Percentiles rank a stretch among this genome's conserved stretches.
These are phyloP conservation scores for Lysandra coridon DNA, from an alignment of 2,888 invertebrate species.

Conservation along the genomic window DNA sequence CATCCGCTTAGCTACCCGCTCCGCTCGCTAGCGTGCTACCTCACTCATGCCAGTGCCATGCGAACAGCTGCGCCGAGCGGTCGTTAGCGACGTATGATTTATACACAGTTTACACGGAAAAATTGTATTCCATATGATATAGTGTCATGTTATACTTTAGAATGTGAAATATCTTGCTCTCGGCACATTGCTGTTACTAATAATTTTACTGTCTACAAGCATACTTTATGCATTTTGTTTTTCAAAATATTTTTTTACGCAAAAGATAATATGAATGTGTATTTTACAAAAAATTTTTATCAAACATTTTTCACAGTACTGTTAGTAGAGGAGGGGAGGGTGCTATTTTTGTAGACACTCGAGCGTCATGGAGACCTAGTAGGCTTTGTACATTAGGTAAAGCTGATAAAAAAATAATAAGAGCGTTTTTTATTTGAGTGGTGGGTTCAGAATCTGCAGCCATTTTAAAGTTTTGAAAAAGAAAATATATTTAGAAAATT, in stretches of 20 bases:
- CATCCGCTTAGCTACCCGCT: constrained; percentile 39
- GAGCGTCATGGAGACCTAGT: no score
- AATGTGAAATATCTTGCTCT: background rate
- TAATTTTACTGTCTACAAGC: background rate
- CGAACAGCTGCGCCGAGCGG: constrained; percentile 23
- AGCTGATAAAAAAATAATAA: no score
- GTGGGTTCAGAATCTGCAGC: no score
- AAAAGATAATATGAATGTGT: no score
- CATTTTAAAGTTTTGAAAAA: no score
- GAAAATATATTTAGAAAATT: no score
- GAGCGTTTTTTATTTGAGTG: no score
- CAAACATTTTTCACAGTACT: no score
- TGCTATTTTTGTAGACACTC: no score
- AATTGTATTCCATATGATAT: constrained; percentile 10
- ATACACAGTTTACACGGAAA: constrained; percentile 12
- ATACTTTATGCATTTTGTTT: background rate
- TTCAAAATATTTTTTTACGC: background rate
- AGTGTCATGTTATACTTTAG: constrained; percentile 1
- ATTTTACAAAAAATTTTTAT: no score
- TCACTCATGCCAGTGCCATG: constrained; percentile 8
- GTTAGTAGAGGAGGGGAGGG: no score
- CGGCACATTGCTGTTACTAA: background rate
- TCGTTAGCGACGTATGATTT: constrained; percentile 18
- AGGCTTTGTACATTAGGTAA: no score
- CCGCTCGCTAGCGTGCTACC: constrained; percentile 39